Evolutionary conservation across 2,113 vertebrate species (phyloP).

Genomic region (Orthonyx spaldingii): DNA sequence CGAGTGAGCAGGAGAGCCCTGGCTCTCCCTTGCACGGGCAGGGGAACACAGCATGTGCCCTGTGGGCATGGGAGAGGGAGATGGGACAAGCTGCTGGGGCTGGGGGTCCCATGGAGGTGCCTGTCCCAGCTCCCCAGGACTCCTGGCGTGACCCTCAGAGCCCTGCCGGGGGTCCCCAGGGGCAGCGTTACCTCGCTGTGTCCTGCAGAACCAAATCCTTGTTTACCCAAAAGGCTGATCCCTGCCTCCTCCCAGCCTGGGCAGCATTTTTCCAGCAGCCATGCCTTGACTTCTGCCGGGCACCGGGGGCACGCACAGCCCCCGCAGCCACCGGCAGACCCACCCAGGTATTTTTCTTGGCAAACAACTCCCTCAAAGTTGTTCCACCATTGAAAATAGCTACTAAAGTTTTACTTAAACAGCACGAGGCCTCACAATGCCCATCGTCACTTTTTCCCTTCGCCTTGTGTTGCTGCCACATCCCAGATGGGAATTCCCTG

Average conservation of each 20-base stretch:
- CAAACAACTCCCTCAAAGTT: neutral
- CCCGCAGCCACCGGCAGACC: neutral
- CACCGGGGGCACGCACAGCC: neutral
- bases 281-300: neutral
- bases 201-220: neutral
- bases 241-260: fast-evolving
- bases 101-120: fast-evolving
- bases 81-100: neutral
- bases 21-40: neutral
- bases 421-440: neutral
- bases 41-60: neutral
- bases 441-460: neutral
- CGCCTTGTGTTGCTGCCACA: neutral
- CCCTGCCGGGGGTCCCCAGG: neutral
- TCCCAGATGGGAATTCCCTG: neutral
- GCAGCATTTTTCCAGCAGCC: neutral
- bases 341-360: neutral
- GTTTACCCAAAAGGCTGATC: neutral
- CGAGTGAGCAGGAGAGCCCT: neutral
- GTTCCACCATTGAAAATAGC: neutral
- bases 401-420: neutral
- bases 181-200: fast-evolving
- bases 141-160: neutral
- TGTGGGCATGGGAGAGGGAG: fast-evolving
- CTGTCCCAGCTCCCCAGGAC: neutral